Base-by-base conservation (phyloP, 2,113 vertebrate species). In the Hippocampus mohnikei region DNA sequence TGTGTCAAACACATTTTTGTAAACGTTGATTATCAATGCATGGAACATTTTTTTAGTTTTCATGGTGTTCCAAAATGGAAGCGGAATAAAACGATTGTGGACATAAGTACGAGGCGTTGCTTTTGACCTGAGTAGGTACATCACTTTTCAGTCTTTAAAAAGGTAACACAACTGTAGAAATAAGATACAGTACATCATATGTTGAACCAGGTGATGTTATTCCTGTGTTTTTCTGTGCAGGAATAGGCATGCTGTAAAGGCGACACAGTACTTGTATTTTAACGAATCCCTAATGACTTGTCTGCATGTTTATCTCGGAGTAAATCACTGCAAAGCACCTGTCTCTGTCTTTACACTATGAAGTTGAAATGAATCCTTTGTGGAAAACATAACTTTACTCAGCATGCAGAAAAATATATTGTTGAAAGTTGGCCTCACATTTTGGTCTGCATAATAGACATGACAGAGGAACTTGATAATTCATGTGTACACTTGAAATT, bases 201-300 rank as follows among this genome's bases (percentile, higher is more conserved):
- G 29, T 7, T 13, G 8, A 55, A 66, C 48, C 33, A 67, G 52
- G 50, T 13, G 69, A 69, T 41, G 7, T 9, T 8, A 12, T 21
- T 59, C n/a, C 63, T 29, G 27, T 29, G 61, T 33, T 70, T 77
- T 46, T 41, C 52, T 61, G 67, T 69, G 27, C 46, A 1, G 12
- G 68, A 20, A 73, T 75, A 56, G 27, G 53, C 55, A 74, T 71
- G 41, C 55, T 40, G 27, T 69, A 71, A 56, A 69, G 62, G 71
- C 70, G 64, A 72, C 76, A 80, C 64, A 67, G 62, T 69, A 40
- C 61, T 53, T 62, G 60, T 42, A 60, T 72, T 40, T 69, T 61
- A 75, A 72, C 61, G 40, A 82, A 15, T 76, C 8, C 12, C 59
- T 60, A 29, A 23, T 41, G 71, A 67, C 73, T 70, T 55, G 41